Base-by-base conservation (phyloP, 2,113 vertebrate species). In the Ptilorrhoa leucosticta region DNA sequence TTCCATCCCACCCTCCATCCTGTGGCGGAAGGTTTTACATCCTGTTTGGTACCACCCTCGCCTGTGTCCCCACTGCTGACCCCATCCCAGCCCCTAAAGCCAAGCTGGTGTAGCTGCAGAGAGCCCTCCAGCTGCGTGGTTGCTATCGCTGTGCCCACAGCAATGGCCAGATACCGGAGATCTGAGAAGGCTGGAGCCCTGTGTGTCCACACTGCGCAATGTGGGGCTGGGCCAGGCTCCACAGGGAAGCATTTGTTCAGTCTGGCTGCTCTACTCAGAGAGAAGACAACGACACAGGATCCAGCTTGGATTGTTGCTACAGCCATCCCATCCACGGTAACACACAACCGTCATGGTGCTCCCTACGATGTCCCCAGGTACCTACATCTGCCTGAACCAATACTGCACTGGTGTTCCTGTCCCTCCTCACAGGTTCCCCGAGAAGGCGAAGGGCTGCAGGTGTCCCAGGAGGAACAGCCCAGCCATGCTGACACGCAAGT, bases 111-210 rank as follows among this genome's bases (percentile, higher is more conserved):
- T 10, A 18, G 51, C 58, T 22, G 64, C 57, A 37, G 76, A 42
- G 72, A 71, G 28, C 24, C 5, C 42, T 45, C 40, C 13, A n/a
- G 21, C 33, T 45, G 33, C 2, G 18, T 2, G 8, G 31, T 6
- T 1, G 4, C 54, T 30, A 13, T 2, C 0, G 1, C 71, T 24
- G 42, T 14, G 40, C 71, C 44, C 0, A 1, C 50, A 30, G 63
- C 56, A 40, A 30, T 0, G 1, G 26, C 22, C 68, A 53, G 26
- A 20, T 2, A 22, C 6, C 15, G 47, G 37, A 44, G 45, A 31
- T 21, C 9, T 2, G n/a, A 30, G 26, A 69, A 61, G 40, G 47
- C n/a, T 61, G 31, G 30, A 83, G 45, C 22, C 64, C 70, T 16
- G 5, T 18, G 44, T 26, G 18, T 37, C 53, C 71, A 30, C 56